phyloP scores from a whole-genome alignment of 92 coral and sea anemone species.

The Pocillopora grandis region DNA sequence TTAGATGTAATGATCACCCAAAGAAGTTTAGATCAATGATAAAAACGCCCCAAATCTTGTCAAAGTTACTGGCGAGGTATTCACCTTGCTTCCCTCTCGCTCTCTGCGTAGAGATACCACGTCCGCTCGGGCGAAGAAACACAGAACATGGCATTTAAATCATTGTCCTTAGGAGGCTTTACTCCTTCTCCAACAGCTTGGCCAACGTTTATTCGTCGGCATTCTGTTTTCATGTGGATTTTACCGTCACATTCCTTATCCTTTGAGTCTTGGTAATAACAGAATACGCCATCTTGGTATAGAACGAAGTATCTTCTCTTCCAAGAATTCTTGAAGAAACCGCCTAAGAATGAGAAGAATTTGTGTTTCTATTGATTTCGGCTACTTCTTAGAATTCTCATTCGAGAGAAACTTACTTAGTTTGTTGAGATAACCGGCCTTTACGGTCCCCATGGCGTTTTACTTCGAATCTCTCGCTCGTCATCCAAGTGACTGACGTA shows the following conservation, averaged over 20 bases:
- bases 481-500: not conserved
- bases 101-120: slow-evolving; percentile 85
- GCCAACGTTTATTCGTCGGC: slow-evolving; percentile 84
- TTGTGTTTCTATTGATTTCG: not conserved
- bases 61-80: not conserved
- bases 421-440: slow-evolving; percentile 90
- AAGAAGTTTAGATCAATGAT: not conserved
- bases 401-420: slow-evolving; percentile 62
- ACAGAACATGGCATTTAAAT: slow-evolving; percentile 74
- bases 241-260: slow-evolving; percentile 85
- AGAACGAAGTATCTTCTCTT: slow-evolving; percentile 89
- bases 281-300: slow-evolving; percentile 92
- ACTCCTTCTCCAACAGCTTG: slow-evolving; percentile 80
- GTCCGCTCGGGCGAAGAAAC: slow-evolving; percentile 87
- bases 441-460: slow-evolving; percentile 81
- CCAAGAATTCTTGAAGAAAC: slow-evolving; percentile 94
- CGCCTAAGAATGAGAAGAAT: slow-evolving; percentile 58
- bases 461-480: not conserved
- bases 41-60: not conserved
- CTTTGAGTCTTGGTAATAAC: slow-evolving; percentile 85
- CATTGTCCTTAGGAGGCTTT: slow-evolving; percentile 70
- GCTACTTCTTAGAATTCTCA: not conserved
- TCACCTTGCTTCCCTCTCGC: slow-evolving; percentile 88
- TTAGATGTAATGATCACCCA: not conserved
- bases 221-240: slow-evolving; percentile 81